Percentiles rank a stretch among this genome's conserved stretches.
phyloP scores from a whole-genome alignment of 2,888 invertebrate genomes.

The Horisme vitalbata region DNA sequence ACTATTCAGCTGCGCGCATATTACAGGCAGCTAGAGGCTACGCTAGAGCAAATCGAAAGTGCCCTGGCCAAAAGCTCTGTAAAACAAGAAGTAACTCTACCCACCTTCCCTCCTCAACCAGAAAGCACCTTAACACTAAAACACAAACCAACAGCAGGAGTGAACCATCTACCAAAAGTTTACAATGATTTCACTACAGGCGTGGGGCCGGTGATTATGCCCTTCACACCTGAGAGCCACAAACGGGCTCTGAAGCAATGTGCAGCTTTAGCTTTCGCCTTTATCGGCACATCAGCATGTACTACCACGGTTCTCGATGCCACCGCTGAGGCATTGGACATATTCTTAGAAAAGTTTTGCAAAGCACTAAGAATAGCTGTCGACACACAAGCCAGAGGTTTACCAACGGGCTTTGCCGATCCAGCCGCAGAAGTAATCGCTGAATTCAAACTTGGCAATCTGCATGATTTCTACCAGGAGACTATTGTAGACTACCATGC shows the following conservation, averaged over 20 bases:
- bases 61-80: constrained; percentile 42
- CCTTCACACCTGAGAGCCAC: constrained; percentile 75
- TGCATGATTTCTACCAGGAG: constrained; percentile 72
- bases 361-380: constrained; percentile 65
- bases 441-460: constrained; percentile 69
- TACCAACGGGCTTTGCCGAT: constrained; percentile 72
- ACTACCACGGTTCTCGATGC: constrained; percentile 67
- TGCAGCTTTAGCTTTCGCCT: constrained; percentile 72
- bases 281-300: constrained; percentile 64
- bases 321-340: constrained; percentile 66
- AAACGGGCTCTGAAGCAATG: constrained; percentile 69
- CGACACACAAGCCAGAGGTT: constrained; percentile 68
- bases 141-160: constrained; percentile 60
- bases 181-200: constrained; percentile 75
- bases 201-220: constrained; percentile 64
- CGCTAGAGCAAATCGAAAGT: constrained; percentile 61
- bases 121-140: constrained; percentile 48
- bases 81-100: constrained; percentile 65
- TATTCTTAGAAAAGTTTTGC: constrained; percentile 72
- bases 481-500: constrained; percentile 65
- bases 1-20: constrained; percentile 72
- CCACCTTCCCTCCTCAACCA: constrained; percentile 62
- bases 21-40: constrained; percentile 58
- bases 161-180: constrained; percentile 67
- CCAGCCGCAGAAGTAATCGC: constrained; percentile 72